Evolutionary conservation across 2,888 invertebrate genomes (phyloP).

Genomic region (Mythimna impura): DNA sequence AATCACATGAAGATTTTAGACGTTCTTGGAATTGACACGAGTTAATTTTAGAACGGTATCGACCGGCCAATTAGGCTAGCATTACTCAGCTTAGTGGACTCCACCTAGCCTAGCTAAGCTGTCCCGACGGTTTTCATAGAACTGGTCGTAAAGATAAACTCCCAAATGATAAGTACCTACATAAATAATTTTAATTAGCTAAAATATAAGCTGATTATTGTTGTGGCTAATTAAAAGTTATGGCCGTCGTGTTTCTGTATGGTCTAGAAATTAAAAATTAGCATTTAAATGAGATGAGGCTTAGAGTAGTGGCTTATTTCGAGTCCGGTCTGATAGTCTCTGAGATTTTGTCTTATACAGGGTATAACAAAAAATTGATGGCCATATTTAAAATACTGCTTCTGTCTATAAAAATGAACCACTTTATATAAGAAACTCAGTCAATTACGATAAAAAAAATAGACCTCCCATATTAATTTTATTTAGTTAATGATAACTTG

Average conservation of each 20-base stretch:
- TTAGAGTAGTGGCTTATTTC: constrained; percentile 24
- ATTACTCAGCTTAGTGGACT: constrained; percentile 8
- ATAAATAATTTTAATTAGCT: constrained; percentile 34
- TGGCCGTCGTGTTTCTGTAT: constrained; percentile 23
- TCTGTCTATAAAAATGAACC: too few relatives aligned
- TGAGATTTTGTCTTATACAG: constrained; percentile 3
- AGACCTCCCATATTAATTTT: too few relatives aligned
- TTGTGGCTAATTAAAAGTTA: constrained; percentile 52
- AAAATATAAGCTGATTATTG: constrained; percentile 47
- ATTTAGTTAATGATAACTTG: too few relatives aligned
- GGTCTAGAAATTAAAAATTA: constrained; percentile 27
- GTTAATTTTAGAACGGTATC: constrained; percentile 40
- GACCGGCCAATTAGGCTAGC: constrained; percentile 30
- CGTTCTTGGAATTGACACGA: constrained; percentile 20
- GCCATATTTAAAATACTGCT: too few relatives aligned
- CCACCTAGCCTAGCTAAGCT: constrained; percentile 3
- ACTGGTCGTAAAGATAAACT: constrained; percentile 17
- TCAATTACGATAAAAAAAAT: too few relatives aligned
- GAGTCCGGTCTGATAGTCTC: background rate
- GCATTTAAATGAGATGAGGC: constrained; percentile 34
- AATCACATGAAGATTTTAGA: constrained; percentile 42
- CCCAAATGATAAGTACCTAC: constrained; percentile 19
- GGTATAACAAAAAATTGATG: too few relatives aligned
- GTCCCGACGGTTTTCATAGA: background rate
- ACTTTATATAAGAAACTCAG: too few relatives aligned